These are phyloP conservation scores for Paracentrotus lividus DNA, from an alignment of 53 echinoderm and acorn worm genomes.

Conservation along the genomic window DNA sequence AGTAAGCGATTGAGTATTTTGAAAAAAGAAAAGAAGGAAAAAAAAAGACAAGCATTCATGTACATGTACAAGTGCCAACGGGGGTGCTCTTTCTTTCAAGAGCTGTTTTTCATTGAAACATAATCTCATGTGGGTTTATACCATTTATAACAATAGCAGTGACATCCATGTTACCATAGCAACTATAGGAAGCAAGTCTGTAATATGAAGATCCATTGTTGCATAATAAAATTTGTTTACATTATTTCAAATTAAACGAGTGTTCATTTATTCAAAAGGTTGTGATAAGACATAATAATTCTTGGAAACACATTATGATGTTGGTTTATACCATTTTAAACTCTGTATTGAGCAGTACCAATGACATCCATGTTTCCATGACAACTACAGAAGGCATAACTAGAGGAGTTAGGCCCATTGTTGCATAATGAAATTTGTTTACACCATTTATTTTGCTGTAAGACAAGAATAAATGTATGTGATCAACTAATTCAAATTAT, in stretches of 20 bases:
- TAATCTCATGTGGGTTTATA: background rate
- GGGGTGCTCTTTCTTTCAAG: no score
- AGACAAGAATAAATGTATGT: no score
- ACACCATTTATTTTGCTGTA: constrained; percentile 17
- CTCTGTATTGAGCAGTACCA: background rate
- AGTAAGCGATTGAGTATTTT: no score
- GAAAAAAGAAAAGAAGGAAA: no score
- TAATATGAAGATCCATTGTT: background rate
- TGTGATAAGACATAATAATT: background rate
- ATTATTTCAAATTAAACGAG: background rate
- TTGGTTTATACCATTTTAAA: no score
- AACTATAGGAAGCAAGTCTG: background rate
- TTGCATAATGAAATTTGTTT: constrained; percentile 15
- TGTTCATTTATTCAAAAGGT: background rate
- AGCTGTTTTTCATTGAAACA: background rate
- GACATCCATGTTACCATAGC: constrained; percentile 1
- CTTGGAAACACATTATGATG: background rate
- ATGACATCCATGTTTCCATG: constrained; percentile 21
- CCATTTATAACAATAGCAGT: background rate
- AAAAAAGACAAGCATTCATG: background rate
- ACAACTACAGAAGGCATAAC: background rate
- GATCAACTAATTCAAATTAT: no score
- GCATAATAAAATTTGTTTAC: constrained; percentile 23
- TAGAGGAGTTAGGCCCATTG: background rate
- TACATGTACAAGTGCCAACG: no score